Evolutionary conservation across 2,113 vertebrate genomes (phyloP), one percentile per base, ranked within the genome.

Genomic region (Anoura caudifer): DNA sequence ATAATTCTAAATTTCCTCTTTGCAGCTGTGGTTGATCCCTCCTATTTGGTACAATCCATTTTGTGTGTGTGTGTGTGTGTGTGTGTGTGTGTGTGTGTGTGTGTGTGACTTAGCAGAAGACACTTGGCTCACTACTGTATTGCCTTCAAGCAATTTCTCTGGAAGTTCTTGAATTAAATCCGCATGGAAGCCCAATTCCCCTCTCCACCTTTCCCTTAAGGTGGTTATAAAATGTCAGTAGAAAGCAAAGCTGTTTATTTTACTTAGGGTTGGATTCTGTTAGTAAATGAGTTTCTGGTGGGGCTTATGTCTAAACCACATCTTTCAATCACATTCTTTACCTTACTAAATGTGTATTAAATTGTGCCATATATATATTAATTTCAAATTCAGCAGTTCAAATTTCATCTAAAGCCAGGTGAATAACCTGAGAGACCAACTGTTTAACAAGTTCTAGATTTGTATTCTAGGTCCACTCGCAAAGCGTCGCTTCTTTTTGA

Each of bases 1-100:
- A 98, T 98, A 98, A 99, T 99, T 98, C 98, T 98, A 98, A 98
- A 99, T 99, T 98, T 99, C 98, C 98, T 99, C 98, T 98, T 98
- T 97, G 98, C 98, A 98, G 98, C 98, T 98, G 98, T 96, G 98
- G 96, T 98, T 99, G 98, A 98, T 98, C 98, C 98, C 96, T 72
- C 97, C 95, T 95, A 98, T 98, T 98, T 98, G 96, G 97, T 98
- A 41, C 70, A 98, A 98, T 59, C 69, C 87, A 83, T 38, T 97
- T 96, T 97, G 97, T 77, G 70, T 97, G 70, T 97, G 97, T 97
- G 97, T 77, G 70, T 97, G 97, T 96, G 96, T 50, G 70, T 97
- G 96, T 97, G 97, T 50, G 70, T 97, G 97, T 97, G 70, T 97
- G 97, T 97, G 97, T 77, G 70, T 97, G 97, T 96, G 97, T 11